Percentiles rank a stretch among this genome's conserved stretches.
Evolutionary conservation across 1,140 invertebrate species (phyloP).

Genomic region (Penaeus indicus): DNA sequence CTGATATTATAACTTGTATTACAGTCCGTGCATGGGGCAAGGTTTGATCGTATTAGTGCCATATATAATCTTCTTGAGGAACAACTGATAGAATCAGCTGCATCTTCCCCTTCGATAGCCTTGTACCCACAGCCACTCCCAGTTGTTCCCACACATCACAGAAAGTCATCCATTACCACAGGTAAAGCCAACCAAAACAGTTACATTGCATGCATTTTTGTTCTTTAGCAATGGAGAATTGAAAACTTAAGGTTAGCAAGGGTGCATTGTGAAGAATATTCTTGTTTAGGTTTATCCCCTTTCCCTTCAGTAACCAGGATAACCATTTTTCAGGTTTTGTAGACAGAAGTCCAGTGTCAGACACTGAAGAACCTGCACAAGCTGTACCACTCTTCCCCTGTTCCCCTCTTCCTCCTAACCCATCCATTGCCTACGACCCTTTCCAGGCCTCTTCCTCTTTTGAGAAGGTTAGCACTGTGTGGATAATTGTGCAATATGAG

Average conservation of each 20-base stretch:
- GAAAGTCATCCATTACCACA: conserved; percentile 67
- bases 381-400: conserved; percentile 47
- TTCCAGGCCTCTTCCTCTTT: conserved; percentile 47
- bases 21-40: conserved; percentile 85
- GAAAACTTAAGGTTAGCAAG: too few species aligned
- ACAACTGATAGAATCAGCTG: conserved; percentile 52
- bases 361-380: conserved; percentile 41
- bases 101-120: conserved; percentile 54
- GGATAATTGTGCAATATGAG: too few species aligned
- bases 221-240: too few species aligned
- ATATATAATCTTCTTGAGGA: conserved; percentile 95
- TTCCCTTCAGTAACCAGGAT: neutral
- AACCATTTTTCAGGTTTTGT: conserved; percentile 38
- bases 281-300: neutral
- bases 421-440: conserved; percentile 43
- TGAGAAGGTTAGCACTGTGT: conserved; percentile 44
- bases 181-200: conserved; percentile 4
- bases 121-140: conserved; percentile 70
- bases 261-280: too few species aligned
- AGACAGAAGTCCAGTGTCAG: conserved; percentile 57
- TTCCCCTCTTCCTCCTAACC: conserved; percentile 40
- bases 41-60: conserved; percentile 96
- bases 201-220: too few species aligned
- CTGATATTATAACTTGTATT: conserved; percentile 66
- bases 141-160: conserved; percentile 70